phyloP scores from a whole-genome alignment of 2,797 vertebrate genomes.

The Poecilia picta region DNA sequence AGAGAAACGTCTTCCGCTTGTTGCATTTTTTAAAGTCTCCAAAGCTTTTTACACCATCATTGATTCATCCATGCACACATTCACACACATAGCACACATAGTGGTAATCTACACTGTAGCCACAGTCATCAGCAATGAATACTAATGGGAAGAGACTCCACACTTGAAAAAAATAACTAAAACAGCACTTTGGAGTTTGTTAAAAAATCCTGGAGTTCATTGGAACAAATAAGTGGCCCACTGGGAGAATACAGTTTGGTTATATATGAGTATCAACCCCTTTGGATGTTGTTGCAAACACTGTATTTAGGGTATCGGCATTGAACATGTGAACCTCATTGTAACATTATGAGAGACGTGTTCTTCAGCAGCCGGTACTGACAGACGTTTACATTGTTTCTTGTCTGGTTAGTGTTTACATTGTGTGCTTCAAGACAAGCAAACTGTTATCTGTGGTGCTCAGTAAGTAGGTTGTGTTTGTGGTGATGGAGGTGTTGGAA shows the following conservation, averaged over 20 bases:
- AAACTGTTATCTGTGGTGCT: constrained; percentile 41
- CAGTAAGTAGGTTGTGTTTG: constrained; percentile 36
- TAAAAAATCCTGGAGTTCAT: background rate
- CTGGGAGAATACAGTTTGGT: background rate
- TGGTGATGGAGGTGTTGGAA: constrained; percentile 33
- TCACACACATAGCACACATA: background rate
- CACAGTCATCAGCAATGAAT: background rate
- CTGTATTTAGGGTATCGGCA: background rate
- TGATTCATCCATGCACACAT: background rate
- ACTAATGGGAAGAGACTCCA: background rate
- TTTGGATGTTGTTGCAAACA: background rate
- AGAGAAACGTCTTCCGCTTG: background rate
- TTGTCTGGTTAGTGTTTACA: constrained; percentile 18
- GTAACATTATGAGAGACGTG: background rate
- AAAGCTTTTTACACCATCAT: background rate
- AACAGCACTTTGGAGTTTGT: background rate
- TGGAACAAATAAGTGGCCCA: background rate
- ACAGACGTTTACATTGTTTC: constrained; percentile 18
- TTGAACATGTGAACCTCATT: background rate
- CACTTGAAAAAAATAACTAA: background rate
- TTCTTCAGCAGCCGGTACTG: background rate
- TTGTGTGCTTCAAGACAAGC: constrained; percentile 36
- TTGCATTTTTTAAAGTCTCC: background rate
- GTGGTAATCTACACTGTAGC: background rate
- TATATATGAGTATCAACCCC: background rate